Evolutionary conservation across 2,888 invertebrate species (phyloP), one percentile per base, ranked within the genome.

Genomic region (Oegoconia quadripuncta): DNA sequence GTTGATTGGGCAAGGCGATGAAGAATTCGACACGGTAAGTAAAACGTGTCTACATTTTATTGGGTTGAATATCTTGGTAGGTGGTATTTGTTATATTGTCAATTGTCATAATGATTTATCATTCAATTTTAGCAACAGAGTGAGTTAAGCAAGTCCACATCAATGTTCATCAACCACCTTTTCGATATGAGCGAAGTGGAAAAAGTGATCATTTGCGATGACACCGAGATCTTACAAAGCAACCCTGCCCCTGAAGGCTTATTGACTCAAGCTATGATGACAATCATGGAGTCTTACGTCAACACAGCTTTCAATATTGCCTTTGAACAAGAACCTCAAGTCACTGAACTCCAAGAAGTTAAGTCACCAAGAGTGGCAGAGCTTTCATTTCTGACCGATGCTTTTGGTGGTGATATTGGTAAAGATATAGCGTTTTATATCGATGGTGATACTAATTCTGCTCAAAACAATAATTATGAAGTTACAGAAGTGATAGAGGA

Each of bases 101-200:
- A n/a, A n/a, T n/a, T n/a, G n/a, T n/a, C n/a, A n/a, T n/a, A n/a
- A n/a, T n/a, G n/a, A n/a, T 30, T 42, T 46, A 9, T 32, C 11
- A 25, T 12, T 27, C 2, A 3, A 14, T 69, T 55, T 46, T 23
- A 73, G 72, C 56, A 46, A 9, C 58, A 69, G 46, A 52, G 57
- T 29, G 74, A 74, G 27, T 44, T 71, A 22, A 61, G 47, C 2
- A 71, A 75, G 42, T 78, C 75, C 1, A 77, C 84, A 4, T 77
- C 82, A 0, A 72, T 71, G 60, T 74, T 77, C 39, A 79, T 84
- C 31, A 79, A 74, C 42, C 61, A 78, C 42, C 57, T 84, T 26
- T 84, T 83, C 45, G 80, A 84, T 34, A 78, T 82, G 76, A 83
- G 80, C 43, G 79, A 80, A 25, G 74, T 82, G 15, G 77, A 78